These are phyloP conservation scores for Platynereis dumerilii DNA, from an alignment of 2,888 invertebrate genomes.

Conservation along the genomic window DNA sequence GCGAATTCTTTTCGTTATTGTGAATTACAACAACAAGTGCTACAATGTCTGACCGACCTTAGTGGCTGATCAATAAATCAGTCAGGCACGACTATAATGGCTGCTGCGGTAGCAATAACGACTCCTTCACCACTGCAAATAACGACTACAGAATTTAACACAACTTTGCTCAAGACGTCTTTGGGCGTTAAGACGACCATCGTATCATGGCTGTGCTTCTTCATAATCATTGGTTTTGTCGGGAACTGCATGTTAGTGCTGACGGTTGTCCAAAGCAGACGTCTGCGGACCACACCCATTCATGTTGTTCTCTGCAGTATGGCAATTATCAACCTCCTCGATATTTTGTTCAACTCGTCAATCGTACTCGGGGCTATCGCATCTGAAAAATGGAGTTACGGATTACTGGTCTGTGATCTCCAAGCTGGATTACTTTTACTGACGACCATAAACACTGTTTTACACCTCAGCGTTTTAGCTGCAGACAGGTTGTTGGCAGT, in stretches of 20 bases:
- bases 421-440: conserved; percentile 49
- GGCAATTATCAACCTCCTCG: conserved; percentile 46
- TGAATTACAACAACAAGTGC: too few species aligned
- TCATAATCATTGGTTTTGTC: conserved; percentile 46
- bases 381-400: conserved; percentile 45
- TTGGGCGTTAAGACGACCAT: conserved; percentile 23
- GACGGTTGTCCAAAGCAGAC: conserved; percentile 44
- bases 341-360: conserved; percentile 52
- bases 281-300: conserved; percentile 40
- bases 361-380: conserved; percentile 47
- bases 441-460: conserved; percentile 42
- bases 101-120: too few species aligned
- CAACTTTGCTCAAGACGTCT: conserved; percentile 10
- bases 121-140: too few species aligned
- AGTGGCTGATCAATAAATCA: too few species aligned
- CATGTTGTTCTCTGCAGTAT: conserved; percentile 48
- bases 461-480: conserved; percentile 43
- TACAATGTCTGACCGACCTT: too few species aligned
- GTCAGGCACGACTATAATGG: too few species aligned
- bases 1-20: too few species aligned
- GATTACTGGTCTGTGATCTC: conserved; percentile 43
- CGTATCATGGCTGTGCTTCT: conserved; percentile 44
- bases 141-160: neutral
- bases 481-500: conserved; percentile 51
- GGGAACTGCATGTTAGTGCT: conserved; percentile 49